A percentile compares a stretch with the other conserved stretches of the same genome.
These are phyloP conservation scores for Ia io DNA, from an alignment of 2,113 vertebrate genomes.

Conservation along the genomic window DNA sequence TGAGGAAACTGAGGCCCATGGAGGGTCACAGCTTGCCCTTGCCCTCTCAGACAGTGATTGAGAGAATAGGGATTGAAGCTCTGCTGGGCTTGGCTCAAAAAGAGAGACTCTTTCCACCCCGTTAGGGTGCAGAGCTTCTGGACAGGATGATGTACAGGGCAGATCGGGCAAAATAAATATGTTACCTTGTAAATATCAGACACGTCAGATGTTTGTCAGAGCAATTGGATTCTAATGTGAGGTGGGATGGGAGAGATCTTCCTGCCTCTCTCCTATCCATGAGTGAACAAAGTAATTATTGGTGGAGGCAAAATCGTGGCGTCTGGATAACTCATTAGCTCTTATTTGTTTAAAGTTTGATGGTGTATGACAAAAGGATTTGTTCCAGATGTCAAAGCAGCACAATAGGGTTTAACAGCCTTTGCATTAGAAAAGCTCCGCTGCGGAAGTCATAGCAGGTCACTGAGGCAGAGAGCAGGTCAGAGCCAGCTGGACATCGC, in stretches of 20 bases:
- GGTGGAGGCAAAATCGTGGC: not conserved
- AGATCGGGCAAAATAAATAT: slow-evolving; percentile 25
- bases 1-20: not conserved
- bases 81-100: not conserved
- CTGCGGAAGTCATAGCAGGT: not conserved
- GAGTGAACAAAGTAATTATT: slow-evolving; percentile 60
- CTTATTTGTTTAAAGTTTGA: slow-evolving; percentile 71
- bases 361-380: slow-evolving; percentile 68
- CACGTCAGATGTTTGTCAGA: slow-evolving; percentile 30
- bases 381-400: slow-evolving; percentile 71
- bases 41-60: not conserved
- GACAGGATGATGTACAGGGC: not conserved
- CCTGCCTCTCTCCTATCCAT: not conserved
- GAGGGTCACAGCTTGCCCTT: not conserved
- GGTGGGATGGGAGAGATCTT: not conserved
- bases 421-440: not conserved
- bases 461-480: not conserved
- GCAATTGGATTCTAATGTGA: not conserved
- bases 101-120: not conserved
- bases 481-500: not conserved
- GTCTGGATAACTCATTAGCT: slow-evolving; percentile 68
- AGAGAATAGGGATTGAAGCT: not conserved
- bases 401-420: slow-evolving; percentile 46
- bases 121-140: not conserved
- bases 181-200: slow-evolving; percentile 10